Base-by-base conservation (phyloP, 2,888 invertebrate genomes). In the Rotaria magnacalcarata region DNA sequence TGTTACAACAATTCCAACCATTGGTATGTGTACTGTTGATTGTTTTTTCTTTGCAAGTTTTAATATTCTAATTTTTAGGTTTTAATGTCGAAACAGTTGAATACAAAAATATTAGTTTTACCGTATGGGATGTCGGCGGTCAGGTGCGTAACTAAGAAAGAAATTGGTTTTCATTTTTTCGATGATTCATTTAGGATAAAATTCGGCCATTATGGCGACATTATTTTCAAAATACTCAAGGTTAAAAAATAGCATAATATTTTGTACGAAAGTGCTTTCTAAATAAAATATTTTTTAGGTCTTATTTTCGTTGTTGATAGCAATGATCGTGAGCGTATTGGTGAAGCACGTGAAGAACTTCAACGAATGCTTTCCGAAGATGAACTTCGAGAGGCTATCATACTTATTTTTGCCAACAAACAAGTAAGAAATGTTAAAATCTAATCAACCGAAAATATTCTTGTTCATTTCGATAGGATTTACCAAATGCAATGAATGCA, bases 401-500 rank as follows among this genome's bases (percentile, higher is more conserved):
- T 99, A 90, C 93, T 99, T 91, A 97, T 99, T 92, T 99, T 99
- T 93, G 98, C 98, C 91, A 99, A 99, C 94, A 99, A 99, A 94
- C 97, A 98, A 94, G 96, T 95, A 52, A 27, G 7, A 14, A 52
- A 27, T 8, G 3, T 52, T 74, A n/a, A 47, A 6, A 24, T n/a
- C 21, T 5, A 27, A 50, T 34, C 16, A 1, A 43, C 16, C 2
- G 16, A 8, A 52, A 11, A 8, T 4, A 3, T 16, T 52, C 1
- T 52, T 52, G 11, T 52, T 16, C 11, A 52, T 52, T 52, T 16
- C 16, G 4, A 16, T 52, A 96, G 96, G 99, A 99, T 94, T 94
- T 99, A 93, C 98, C 98, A 90, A 99, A 99, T 92, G 98, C 98
- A 90, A 99, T 99, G 98, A 98, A 97, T 92, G 97, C 98, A 89